Percentiles rank a stretch among this genome's conserved stretches.
Conservation (phyloP, 1,140 invertebrate species). For the Drosophila chauvacae region DNA sequence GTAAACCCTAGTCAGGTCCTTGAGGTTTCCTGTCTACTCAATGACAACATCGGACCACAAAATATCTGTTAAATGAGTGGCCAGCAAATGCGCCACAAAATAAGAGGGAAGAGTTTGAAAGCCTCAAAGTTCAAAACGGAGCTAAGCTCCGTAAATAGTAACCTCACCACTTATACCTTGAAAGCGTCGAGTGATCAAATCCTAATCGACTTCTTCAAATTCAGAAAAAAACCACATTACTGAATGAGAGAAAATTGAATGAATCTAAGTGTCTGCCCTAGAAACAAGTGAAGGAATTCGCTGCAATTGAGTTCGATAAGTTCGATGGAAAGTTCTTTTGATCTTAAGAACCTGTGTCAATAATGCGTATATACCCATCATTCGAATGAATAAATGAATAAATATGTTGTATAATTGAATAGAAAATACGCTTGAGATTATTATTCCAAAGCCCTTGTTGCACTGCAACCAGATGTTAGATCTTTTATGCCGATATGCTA, state of each 20-base stretch:
- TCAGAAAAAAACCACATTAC: no score
- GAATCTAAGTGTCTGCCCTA: slow-evolving; percentile 26
- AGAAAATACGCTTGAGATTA: no score
- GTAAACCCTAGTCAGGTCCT: slow-evolving; percentile 8
- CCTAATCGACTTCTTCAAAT: no score
- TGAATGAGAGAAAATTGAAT: slow-evolving; percentile 23
- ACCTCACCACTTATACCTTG: not conserved
- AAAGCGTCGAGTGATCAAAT: not conserved
- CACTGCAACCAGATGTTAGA: no score
- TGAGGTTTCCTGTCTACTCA: slow-evolving; percentile 27
- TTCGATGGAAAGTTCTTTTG: no score
- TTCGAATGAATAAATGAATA: no score
- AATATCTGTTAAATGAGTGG: slow-evolving; percentile 43
- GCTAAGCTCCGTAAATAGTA: slow-evolving; percentile 53
- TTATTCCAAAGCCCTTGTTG: no score
- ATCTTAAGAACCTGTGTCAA: rapidly evolving
- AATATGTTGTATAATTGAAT: no score
- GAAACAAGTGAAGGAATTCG: slow-evolving; percentile 33
- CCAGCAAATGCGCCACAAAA: not conserved
- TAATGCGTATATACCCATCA: no score
- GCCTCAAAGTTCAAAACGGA: slow-evolving; percentile 4
- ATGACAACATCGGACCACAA: slow-evolving; percentile 17
- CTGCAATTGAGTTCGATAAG: not conserved
- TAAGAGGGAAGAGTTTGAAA: slow-evolving; percentile 32
- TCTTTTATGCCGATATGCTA: no score